Conservation (phyloP, 2,888 invertebrate species). For the Agrochola lychnidis region DNA sequence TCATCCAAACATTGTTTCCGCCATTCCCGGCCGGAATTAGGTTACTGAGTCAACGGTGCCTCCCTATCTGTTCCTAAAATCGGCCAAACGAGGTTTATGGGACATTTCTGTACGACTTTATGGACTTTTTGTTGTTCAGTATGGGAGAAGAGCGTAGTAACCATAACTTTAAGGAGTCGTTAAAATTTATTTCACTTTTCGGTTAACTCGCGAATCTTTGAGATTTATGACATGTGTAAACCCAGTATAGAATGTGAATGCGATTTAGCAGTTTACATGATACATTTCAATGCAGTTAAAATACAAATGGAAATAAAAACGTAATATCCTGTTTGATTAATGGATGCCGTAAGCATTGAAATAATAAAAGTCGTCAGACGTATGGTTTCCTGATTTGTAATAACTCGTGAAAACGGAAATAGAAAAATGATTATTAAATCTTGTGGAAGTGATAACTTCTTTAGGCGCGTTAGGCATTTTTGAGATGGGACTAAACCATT, state of each 20-base stretch:
- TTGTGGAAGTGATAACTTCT: no score
- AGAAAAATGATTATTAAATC: neutral
- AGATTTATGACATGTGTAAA: constrained; percentile 67
- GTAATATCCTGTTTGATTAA: neutral
- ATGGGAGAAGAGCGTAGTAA: constrained; percentile 63
- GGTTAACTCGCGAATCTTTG: constrained; percentile 60
- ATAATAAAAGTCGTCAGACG: neutral
- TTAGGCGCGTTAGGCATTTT: no score
- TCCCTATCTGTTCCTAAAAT: constrained; percentile 68
- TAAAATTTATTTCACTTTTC: constrained; percentile 69
- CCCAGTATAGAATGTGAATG: constrained; percentile 33
- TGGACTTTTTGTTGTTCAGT: constrained; percentile 60
- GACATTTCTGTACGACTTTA: constrained; percentile 67
- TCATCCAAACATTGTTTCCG: constrained; percentile 54
- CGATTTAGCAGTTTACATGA: constrained; percentile 25
- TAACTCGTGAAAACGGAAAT: neutral
- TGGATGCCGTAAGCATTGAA: neutral
- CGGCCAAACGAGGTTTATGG: constrained; percentile 73
- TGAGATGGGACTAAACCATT: no score
- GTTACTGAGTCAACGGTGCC: constrained; percentile 71
- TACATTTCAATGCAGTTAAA: constrained; percentile 15
- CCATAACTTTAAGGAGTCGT: constrained; percentile 67
- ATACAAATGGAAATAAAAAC: constrained; percentile 16
- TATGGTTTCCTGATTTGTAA: neutral
- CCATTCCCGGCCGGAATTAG: constrained; percentile 65